Evolutionary conservation across 2,888 invertebrate species (phyloP), one percentile per base, ranked within the genome.

Genomic region (Zaprionus obscuricornis): DNA sequence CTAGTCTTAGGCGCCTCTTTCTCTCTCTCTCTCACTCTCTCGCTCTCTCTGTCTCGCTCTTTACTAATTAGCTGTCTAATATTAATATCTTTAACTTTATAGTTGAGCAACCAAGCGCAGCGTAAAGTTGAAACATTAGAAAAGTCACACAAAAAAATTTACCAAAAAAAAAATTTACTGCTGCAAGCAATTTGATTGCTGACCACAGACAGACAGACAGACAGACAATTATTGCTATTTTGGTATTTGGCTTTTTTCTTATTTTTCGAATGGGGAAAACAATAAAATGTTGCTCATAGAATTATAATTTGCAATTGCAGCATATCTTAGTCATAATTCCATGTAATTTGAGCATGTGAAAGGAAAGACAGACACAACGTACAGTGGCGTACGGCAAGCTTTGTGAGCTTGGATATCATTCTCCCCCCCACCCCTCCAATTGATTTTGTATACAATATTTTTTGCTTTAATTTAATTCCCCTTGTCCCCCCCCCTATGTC

Each of bases 51-150:
- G n/a, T n/a, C n/a, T n/a, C n/a, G n/a, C n/a, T n/a, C n/a, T n/a
- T n/a, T n/a, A n/a, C n/a, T n/a, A n/a, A n/a, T n/a, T n/a, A n/a
- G n/a, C n/a, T n/a, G n/a, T n/a, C n/a, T n/a, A n/a, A n/a, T n/a
- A n/a, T n/a, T n/a, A n/a, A n/a, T n/a, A n/a, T 31, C 13, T 39
- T 45, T 55, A 36, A 39, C 45, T 63, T 63, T 29, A 45, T 58
- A 74, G 66, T 65, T 75, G 77, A 33, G 36, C 67, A 47, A 46
- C 70, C 78, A 78, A 78, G 79, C 75, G 11, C 16, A 58, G 67
- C 56, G 52, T 43, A 45, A 54, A 43, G 27, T 22, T 10, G 42
- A 39, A 45, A 29, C 26, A 50, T 27, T 40, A 27, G 10, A 31
- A 39, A 43, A 49, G 29, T 26, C 13, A 26, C 45, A 14, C 22